Base-by-base conservation (phyloP, 2,888 invertebrate genomes). In the Nomada goodeniana region DNA sequence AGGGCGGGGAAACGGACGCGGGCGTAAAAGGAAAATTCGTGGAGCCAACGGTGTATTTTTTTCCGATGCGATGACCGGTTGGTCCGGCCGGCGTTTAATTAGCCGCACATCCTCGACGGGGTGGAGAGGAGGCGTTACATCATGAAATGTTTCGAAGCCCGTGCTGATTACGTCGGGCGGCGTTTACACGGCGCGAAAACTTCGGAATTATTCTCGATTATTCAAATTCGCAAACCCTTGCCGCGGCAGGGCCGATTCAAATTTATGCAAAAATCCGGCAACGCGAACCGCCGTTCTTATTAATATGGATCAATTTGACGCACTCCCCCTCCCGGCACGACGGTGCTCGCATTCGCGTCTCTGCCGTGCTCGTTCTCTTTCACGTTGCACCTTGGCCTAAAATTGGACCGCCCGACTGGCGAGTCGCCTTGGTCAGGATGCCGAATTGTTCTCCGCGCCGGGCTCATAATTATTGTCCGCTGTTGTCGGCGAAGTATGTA, bases 271-370 rank as follows among this genome's bases (percentile, higher is more conserved):
- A 91, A 91, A 90, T 90, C 87, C 85, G 80, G 82, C 85, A 86
- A 89, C 88, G 89, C 85, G 89, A 90, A 90, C 89, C 87, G 73
- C 88, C 88, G 86, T 87, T 89, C 90, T 90, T 91, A 91, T 91
- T 91, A 91, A 91, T 91, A 91, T 91, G 90, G 90, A 91, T 92
- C 91, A 91, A 91, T 91, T 91, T 91, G 84, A 89, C 85, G 86
- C 80, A 72, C 86, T 79, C 63, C 57, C 63, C 57, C 42, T 55
- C 20, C 23, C 57, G 53, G 18, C 64, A 26, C 29, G 52, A 61
- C 29, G 44, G 42, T 57, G 20, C 64, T 4, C 47, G 29, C n/a
- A 3, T 23, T 53, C 68, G 42, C 73, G 55, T 70, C 53, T 53
- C 36, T 44, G 11, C 2, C 47, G 67, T 63, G 50, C 59, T 57